Base-by-base conservation (phyloP, 2,113 vertebrate genomes). In the Cyanoderma ruficeps region DNA sequence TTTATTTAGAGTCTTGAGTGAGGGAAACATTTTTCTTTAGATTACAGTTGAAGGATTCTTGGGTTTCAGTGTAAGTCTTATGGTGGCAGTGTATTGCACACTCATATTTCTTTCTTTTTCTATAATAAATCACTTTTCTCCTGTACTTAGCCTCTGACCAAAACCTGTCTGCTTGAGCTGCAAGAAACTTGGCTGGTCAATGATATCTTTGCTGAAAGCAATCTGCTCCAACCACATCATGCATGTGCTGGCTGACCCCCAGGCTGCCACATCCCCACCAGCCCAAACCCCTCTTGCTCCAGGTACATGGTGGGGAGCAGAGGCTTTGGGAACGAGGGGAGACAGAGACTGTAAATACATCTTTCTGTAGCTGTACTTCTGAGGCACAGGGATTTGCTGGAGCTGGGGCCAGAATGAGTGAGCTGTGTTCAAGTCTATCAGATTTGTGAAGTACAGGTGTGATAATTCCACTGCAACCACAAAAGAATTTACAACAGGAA, bases 401-500 rank as follows among this genome's bases (percentile, higher is more conserved):
- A 95, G 72, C 74, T 22, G 52, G 83, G 57, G 88, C 93, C 83
- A 13, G 83, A 53, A 68, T 9, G 53, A 87, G 60, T 0, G 3
- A 53, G 39, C 41, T 79, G 60, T 72, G 64, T 86, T 83, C 6
- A 4, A 90, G 52, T 75, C 56, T 65, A 83, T 94, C 47, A 5
- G 90, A 79, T 94, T 84, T 96, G 97, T 77, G 86, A 92, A 91
- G 96, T 87, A 96, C 94, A 37, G 93, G 95, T 96, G 97, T 74
- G 96, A 95, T 93, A 95, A 97, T 95, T 94, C 94, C 53, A 1
- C 96, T 88, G 93, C 90, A 96, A 94, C 97, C 97, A 95, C 97
- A 95, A 65, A 97, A 97, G 97, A 97, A 98, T 97, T 95, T 92
- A 86, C 96, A 94, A 90, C 94, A 97, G 98, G 97, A 98, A 98